Evolutionary conservation across 2,113 vertebrate genomes (phyloP).

Genomic region (Prochilodus magdalenae): DNA sequence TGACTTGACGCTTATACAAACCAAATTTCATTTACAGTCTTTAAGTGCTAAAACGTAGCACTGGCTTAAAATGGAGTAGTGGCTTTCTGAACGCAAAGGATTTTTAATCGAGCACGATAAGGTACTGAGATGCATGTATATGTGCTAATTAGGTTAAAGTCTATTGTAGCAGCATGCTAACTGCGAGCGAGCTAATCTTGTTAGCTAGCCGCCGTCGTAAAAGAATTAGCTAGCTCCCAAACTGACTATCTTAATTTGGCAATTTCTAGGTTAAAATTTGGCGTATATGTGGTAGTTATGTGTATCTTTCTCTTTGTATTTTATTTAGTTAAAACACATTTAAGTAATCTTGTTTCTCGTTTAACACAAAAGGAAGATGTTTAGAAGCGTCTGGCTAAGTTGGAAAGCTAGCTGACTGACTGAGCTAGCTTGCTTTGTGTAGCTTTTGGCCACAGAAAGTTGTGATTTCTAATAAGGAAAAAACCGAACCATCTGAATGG

Average conservation of each 20-base stretch:
- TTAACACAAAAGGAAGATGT: no score
- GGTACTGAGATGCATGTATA: not conserved
- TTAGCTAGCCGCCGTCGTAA: not conserved
- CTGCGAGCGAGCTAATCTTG: constrained; percentile 40
- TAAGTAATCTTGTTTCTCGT: not conserved
- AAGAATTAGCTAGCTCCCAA: not conserved
- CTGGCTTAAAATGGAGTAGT: not conserved
- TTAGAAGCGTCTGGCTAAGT: not conserved
- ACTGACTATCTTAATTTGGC: not conserved
- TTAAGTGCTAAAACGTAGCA: no score
- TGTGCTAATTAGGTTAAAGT: not conserved
- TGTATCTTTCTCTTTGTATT: no score
- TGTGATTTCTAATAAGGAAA: no score
- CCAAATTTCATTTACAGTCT: no score
- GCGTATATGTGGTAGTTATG: no score
- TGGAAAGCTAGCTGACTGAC: constrained; percentile 39
- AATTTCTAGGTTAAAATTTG: no score
- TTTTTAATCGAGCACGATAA: not conserved
- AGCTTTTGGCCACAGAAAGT: not conserved
- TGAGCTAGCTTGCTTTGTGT: not conserved
- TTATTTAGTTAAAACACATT: no score
- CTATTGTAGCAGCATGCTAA: not conserved
- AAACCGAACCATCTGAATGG: constrained; percentile 23
- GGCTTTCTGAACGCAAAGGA: not conserved
- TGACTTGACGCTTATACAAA: not conserved